phyloP scores from a whole-genome alignment of 2,797 vertebrate genomes.

The Enteromius paludinosus region DNA sequence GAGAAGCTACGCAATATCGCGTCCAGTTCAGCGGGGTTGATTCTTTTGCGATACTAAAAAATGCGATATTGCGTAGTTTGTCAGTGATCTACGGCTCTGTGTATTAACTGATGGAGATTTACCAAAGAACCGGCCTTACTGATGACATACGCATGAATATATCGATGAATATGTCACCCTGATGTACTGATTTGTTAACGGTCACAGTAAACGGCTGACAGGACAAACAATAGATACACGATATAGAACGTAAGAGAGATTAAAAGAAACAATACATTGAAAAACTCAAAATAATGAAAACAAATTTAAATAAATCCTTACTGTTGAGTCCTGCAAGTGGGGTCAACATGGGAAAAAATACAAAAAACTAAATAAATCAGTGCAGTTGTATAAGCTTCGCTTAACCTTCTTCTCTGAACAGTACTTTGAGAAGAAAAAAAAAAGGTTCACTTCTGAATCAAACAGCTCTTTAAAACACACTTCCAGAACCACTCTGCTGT shows the following conservation, averaged over 20 bases:
- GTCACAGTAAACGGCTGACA: no score
- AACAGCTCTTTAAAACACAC: conserved; percentile 10
- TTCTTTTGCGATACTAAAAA: no score
- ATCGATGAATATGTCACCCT: no score
- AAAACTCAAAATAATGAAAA: neutral
- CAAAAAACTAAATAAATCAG: conserved; percentile 10
- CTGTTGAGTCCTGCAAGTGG: conserved; percentile 10
- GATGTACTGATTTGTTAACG: no score
- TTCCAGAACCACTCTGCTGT: conserved; percentile 4
- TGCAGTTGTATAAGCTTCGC: conserved; percentile 31
- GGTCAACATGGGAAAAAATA: neutral
- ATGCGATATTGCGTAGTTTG: no score
- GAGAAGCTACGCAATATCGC: no score
- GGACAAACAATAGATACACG: neutral
- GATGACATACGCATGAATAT: no score
- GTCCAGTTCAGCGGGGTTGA: no score
- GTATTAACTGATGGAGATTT: no score
- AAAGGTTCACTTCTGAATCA: conserved; percentile 54
- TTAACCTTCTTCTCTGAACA: conserved; percentile 10
- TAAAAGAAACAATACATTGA: neutral
- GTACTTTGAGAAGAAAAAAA: conserved; percentile 50
- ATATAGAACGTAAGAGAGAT: neutral
- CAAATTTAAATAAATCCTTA: neutral
- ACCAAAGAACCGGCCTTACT: no score
- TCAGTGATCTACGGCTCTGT: no score